Evolutionary conservation across 2,113 vertebrate species (phyloP).

Genomic region (Orientallactaga bullata): DNA sequence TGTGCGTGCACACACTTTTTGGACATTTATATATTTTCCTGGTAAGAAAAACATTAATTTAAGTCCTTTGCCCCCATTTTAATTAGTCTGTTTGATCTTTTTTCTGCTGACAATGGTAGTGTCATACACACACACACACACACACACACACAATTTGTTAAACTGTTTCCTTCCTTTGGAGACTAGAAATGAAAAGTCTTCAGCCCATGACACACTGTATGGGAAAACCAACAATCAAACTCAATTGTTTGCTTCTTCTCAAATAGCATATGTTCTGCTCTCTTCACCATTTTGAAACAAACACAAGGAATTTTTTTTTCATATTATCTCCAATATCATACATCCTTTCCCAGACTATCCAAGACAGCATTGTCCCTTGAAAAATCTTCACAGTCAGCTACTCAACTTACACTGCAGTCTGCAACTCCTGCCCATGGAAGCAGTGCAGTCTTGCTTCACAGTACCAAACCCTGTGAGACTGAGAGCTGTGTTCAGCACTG

Average conservation of each 20-base stretch:
- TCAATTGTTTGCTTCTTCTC: not conserved
- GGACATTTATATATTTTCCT: not conserved
- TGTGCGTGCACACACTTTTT: too few relatives aligned
- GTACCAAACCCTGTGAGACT: not conserved
- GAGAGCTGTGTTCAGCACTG: not conserved
- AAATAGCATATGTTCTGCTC: not conserved
- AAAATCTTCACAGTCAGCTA: not conserved
- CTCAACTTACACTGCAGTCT: not conserved
- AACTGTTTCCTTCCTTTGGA: not conserved
- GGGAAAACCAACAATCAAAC: slow-evolving; percentile 26
- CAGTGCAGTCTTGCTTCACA: not conserved
- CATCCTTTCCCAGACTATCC: not conserved
- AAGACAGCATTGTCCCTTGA: not conserved
- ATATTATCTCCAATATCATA: not conserved
- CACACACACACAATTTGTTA: not conserved
- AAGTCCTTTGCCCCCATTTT: not conserved
- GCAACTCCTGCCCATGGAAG: not conserved
- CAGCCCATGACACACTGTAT: not conserved
- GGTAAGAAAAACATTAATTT: not conserved
- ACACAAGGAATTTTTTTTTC: not conserved
- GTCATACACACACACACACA: not conserved
- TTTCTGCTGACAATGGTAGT: not conserved
- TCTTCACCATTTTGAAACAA: slow-evolving; percentile 23
- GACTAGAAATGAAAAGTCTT: slow-evolving; percentile 40
- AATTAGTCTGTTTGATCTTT: not conserved